Evolutionary conservation across 2,888 invertebrate species (phyloP), one percentile per base, ranked within the genome.

Genomic region (Nomada ferruginata): DNA sequence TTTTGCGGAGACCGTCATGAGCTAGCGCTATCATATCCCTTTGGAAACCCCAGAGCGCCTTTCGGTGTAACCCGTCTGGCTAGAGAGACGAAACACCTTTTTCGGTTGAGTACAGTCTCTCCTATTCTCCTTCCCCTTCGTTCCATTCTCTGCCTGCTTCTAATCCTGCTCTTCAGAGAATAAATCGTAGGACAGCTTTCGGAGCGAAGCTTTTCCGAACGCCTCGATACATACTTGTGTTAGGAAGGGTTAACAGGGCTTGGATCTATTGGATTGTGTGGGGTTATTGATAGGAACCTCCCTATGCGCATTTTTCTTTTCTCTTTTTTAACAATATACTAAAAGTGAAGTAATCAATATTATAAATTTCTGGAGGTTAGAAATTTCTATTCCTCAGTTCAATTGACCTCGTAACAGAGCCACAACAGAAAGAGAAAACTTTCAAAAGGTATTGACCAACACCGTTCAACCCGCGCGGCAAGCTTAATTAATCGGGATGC

Each of bases 1-100:
- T 86, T 78, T 69, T 52, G 73, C 65, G 44, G 75, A 60, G 80
- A 74, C 64, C 79, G 84, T 88, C 72, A 64, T 71, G 66, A 79
- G 72, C 18, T n/a, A 66, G n/a, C 42, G 55, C 65, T 59, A 50
- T 85, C 61, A 11, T 57, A 64, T 73, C 65, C 78, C 65, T 75
- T 66, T 50, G 74, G 59, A 70, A 70, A 75, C 50, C 70, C 73
- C 65, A 29, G 55, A 70, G 52, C 71, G 50, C 68, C 55, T 73
- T 76, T 74, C 76, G 73, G 11, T 50, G 23, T 84, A 50, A 29
- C 52, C 23, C 63, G 55, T 53, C 63, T 3, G 18, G 42, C 42
- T 47, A 64, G 52, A 52, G 20, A 9, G 20, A 44, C 50, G 64
- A 52, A 57, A 57, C 57, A 44, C 42, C 68, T 74, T 79, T 77